Conservation (phyloP, 2,113 vertebrate genomes). For the Gobio gobio region DNA sequence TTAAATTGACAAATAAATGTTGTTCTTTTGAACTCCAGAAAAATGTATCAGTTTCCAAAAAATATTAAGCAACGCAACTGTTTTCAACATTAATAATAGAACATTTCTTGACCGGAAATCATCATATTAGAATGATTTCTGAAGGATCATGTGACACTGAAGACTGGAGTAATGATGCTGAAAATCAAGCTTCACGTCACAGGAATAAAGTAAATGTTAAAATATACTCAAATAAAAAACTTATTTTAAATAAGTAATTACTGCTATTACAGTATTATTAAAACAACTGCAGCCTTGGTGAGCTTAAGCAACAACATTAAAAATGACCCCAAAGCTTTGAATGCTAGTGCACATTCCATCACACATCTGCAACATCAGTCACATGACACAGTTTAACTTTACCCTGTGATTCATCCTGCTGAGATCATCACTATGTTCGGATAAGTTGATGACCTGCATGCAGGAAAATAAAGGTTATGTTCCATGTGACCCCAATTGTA, state of each 20-base stretch:
- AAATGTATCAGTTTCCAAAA: neutral
- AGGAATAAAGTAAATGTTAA: neutral
- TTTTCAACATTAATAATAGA: neutral
- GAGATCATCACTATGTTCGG: slow-evolving; percentile 82
- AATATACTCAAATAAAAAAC: neutral
- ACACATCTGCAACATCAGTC: neutral
- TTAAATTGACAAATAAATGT: neutral
- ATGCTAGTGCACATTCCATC: neutral
- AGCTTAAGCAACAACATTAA: neutral
- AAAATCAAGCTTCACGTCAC: neutral
- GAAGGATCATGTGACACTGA: neutral
- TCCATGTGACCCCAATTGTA: neutral
- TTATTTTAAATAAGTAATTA: too few relatives aligned
- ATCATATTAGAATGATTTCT: neutral
- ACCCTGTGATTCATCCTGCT: slow-evolving; percentile 87
- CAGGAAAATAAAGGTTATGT: slow-evolving; percentile 28
- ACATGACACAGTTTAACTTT: slow-evolving; percentile 44
- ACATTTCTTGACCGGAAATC: neutral
- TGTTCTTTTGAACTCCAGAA: neutral
- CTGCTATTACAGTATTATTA: too few relatives aligned
- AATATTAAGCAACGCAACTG: neutral
- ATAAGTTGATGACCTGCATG: slow-evolving; percentile 89
- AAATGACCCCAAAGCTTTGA: neutral
- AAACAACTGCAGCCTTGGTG: too few relatives aligned
- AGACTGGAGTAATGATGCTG: neutral